Evolutionary conservation across 2,888 invertebrate genomes (phyloP).

Genomic region (Heliconius aoede): DNA sequence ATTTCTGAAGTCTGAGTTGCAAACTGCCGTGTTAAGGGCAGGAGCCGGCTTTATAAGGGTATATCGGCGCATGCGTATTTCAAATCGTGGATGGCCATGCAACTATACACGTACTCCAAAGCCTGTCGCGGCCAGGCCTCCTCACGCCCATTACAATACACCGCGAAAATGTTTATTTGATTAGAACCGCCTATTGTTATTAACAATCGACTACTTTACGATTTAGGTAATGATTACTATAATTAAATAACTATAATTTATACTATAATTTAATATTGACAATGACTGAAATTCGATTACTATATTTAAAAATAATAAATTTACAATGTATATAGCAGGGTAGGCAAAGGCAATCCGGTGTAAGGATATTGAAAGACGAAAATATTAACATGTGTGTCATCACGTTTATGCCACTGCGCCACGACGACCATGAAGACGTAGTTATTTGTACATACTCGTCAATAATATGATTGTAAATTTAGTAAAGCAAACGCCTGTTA

Average conservation of each 20-base stretch:
- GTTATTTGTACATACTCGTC: not conserved
- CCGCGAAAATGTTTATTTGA: not conserved
- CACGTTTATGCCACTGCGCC: too few relatives aligned
- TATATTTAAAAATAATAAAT: too few relatives aligned
- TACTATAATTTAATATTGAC: too few relatives aligned
- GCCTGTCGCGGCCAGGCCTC: constrained; percentile 49
- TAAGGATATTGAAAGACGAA: too few relatives aligned
- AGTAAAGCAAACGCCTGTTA: constrained; percentile 8
- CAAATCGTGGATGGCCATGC: constrained; percentile 52
- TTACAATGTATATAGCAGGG: too few relatives aligned
- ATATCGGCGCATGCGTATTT: constrained; percentile 67
- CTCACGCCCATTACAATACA: constrained; percentile 32
- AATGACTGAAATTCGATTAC: too few relatives aligned
- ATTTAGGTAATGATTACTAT: too few relatives aligned
- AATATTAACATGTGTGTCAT: too few relatives aligned
- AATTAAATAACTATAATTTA: too few relatives aligned
- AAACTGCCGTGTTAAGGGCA: constrained; percentile 63
- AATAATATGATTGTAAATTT: too few relatives aligned
- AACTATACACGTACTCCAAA: constrained; percentile 58
- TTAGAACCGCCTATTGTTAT: not conserved
- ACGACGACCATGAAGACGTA: too few relatives aligned
- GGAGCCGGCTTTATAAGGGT: constrained; percentile 61
- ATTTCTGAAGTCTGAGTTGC: constrained; percentile 60
- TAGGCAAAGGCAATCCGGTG: too few relatives aligned
- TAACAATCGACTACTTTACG: not conserved